Conservation (phyloP, 2,888 invertebrate species). For the Tipula unca region DNA sequence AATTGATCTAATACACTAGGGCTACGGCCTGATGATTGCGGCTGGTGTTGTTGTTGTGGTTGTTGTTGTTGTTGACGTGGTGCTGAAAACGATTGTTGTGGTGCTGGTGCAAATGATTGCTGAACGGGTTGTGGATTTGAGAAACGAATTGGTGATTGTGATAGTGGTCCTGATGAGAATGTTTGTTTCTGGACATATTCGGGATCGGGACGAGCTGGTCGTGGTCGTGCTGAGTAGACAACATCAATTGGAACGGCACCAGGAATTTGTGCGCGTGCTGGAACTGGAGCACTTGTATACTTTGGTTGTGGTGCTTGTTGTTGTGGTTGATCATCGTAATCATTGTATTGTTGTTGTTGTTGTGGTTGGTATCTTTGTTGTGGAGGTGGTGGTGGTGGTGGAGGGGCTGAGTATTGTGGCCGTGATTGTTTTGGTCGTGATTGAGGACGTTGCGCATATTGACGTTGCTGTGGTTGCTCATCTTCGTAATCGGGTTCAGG, state of each 20-base stretch:
- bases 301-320: conserved; percentile 26
- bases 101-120: conserved; percentile 27
- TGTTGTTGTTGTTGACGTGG: conserved; percentile 29
- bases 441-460: conserved; percentile 28
- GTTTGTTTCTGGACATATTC: conserved; percentile 37
- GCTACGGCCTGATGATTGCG: conserved; percentile 31
- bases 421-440: conserved; percentile 31
- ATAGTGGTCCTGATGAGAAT: conserved; percentile 27
- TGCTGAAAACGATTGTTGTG: conserved; percentile 14
- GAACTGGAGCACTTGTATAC: conserved; percentile 31
- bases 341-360: conserved; percentile 35
- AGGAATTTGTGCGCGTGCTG: conserved; percentile 36
- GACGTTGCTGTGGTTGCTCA: conserved; percentile 32
- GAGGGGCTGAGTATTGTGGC: conserved; percentile 30
- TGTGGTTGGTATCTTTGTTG: conserved; percentile 33
- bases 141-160: conserved; percentile 29
- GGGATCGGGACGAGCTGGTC: conserved; percentile 38
- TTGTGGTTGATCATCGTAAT: conserved; percentile 31
- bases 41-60: conserved; percentile 26
- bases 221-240: conserved; percentile 37
- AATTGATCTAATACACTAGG: conserved; percentile 66
- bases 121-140: conserved; percentile 28
- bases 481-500: conserved; percentile 42
- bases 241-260: conserved; percentile 39
- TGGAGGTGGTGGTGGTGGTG: conserved; percentile 34